Evolutionary conservation across 2,113 vertebrate genomes (phyloP).

Genomic region (Panthera tigris): DNA sequence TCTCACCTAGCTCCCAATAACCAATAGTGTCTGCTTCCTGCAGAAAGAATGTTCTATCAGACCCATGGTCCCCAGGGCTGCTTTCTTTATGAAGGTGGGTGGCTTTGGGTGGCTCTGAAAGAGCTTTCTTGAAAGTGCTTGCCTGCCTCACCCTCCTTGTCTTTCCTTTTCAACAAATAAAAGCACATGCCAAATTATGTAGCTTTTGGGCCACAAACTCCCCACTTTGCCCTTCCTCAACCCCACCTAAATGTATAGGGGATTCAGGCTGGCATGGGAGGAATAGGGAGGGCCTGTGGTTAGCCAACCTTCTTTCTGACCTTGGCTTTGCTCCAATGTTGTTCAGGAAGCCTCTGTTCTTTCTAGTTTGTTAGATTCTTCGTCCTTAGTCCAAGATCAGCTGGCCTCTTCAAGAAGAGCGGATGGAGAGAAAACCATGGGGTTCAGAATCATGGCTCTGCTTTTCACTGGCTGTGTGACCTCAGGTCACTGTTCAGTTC

Average conservation of each 20-base stretch:
- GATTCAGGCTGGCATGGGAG: not conserved
- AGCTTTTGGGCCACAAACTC: not conserved
- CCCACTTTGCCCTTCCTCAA: not conserved
- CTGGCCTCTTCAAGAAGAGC: not conserved
- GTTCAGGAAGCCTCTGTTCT: not conserved
- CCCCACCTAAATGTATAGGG: not conserved
- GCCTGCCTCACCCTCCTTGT: not conserved
- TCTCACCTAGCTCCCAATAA: not conserved
- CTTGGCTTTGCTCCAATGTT: not conserved
- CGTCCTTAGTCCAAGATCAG: not conserved
- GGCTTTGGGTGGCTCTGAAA: not conserved
- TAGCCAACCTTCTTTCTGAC: not conserved
- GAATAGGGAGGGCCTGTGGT: not conserved
- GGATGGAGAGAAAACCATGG: not conserved
- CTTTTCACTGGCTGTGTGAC: not conserved
- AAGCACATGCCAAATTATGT: not conserved
- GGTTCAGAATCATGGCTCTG: not conserved
- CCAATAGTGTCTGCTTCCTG: not conserved
- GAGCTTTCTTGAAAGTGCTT: not conserved
- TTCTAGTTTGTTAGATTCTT: conserved; percentile 17
- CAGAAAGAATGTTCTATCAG: not conserved
- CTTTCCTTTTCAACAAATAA: not conserved
- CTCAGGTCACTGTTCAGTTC: not conserved
- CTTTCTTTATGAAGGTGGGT: conserved; percentile 21
- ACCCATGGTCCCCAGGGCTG: not conserved